These are phyloP conservation scores for Hypocryptadius cinnamomeus DNA, from an alignment of 2,113 vertebrate species.

Conservation along the genomic window DNA sequence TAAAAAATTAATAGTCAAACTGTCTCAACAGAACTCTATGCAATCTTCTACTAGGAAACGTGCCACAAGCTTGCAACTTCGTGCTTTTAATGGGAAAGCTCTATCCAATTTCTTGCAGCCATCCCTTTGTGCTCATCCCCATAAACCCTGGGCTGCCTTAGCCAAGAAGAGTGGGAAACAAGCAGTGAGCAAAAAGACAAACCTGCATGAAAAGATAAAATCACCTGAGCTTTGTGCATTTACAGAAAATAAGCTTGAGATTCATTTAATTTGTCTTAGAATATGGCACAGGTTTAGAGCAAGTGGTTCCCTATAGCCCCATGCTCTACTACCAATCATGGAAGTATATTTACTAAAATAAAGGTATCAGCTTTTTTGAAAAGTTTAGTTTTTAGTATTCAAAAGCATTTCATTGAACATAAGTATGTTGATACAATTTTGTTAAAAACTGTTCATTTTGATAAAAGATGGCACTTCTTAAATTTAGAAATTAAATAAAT, in stretches of 20 bases:
- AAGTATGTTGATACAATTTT: not conserved
- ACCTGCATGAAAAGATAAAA: not conserved
- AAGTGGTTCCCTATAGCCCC: not conserved
- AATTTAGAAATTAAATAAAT: not conserved
- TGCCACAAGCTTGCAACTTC: not conserved
- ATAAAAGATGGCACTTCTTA: not conserved
- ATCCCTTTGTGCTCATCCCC: not conserved
- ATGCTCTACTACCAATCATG: not conserved
- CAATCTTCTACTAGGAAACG: not conserved
- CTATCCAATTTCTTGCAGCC: not conserved
- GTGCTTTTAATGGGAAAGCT: not conserved
- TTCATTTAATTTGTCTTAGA: not conserved
- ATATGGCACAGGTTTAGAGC: not conserved
- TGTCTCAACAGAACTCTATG: not conserved
- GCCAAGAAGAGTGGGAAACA: not conserved
- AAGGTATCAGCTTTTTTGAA: not conserved
- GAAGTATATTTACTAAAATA: not conserved
- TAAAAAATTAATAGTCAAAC: not conserved
- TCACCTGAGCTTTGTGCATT: not conserved
- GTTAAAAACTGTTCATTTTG: not conserved
- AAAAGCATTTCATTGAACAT: not conserved
- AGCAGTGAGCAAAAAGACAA: not conserved
- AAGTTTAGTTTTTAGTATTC: not conserved
- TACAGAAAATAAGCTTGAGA: not conserved
- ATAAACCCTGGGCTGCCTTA: not conserved